Percentiles rank a stretch among this genome's conserved stretches.
These are phyloP conservation scores for Pantherophis guttatus DNA, from an alignment of 2,113 vertebrate species.

Conservation along the genomic window DNA sequence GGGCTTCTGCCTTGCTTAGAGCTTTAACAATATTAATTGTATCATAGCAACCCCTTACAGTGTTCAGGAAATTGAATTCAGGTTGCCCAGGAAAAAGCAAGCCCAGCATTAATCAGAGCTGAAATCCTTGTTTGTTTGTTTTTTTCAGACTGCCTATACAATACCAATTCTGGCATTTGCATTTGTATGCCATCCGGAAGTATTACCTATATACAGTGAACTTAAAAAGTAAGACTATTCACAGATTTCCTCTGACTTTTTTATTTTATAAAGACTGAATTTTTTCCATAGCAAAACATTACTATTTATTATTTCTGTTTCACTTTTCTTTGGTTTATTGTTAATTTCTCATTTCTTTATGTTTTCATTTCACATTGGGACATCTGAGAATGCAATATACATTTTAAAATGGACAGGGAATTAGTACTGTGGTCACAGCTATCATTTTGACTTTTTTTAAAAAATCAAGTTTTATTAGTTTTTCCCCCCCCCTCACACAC, in stretches of 20 bases:
- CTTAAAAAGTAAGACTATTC: slow-evolving; percentile 88
- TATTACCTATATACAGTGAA: slow-evolving; percentile 98
- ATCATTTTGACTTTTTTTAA: background rate
- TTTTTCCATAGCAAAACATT: background rate
- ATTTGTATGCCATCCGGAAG: slow-evolving; percentile 97
- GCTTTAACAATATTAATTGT: background rate
- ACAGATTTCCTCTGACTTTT: slow-evolving; percentile 38
- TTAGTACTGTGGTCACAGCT: background rate
- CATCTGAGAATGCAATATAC: background rate
- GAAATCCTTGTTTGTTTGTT: background rate
- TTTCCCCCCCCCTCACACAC: too few relatives aligned
- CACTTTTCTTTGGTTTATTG: background rate
- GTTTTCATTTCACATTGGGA: background rate
- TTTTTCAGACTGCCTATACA: slow-evolving; percentile 90
- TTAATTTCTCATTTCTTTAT: background rate
- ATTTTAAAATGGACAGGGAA: background rate
- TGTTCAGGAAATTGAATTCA: background rate
- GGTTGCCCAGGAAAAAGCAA: background rate
- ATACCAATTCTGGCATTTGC: slow-evolving; percentile 96
- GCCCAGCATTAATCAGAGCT: background rate
- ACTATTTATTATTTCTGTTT: background rate
- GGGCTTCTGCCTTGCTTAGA: background rate
- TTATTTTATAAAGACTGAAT: background rate
- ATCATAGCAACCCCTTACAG: background rate
- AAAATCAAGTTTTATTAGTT: too few relatives aligned